Percentiles rank a stretch among this genome's conserved stretches.
phyloP scores from a whole-genome alignment of 2,888 invertebrate genomes.

The Willowsia nigromaculata region DNA sequence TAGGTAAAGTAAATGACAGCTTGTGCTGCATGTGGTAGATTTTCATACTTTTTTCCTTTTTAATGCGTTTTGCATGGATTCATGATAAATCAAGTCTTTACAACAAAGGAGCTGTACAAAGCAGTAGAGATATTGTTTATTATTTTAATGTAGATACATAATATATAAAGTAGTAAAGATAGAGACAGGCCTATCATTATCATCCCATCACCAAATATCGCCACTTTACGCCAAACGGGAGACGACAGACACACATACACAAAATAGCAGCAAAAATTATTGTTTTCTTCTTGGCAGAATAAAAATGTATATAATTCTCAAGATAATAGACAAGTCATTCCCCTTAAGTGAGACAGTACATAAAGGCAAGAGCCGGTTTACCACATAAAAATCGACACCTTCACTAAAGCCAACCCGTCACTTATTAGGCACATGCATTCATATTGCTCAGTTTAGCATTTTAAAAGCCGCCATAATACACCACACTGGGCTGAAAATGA shows the following conservation, averaged over 20 bases:
- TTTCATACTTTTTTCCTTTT: not conserved
- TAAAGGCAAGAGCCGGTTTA: constrained; percentile 65
- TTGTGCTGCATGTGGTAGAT: constrained; percentile 71
- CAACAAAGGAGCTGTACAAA: not conserved
- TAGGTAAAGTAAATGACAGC: constrained; percentile 71
- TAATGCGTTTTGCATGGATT: not conserved
- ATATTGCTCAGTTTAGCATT: not conserved
- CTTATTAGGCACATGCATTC: not conserved
- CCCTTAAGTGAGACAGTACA: constrained; percentile 67
- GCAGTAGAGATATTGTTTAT: not conserved
- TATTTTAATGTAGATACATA: constrained; percentile 13
- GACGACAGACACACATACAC: constrained; percentile 24
- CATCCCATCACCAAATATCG: not conserved
- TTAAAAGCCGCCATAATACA: not conserved
- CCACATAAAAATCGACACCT: constrained; percentile 70
- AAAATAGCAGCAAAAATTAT: not conserved
- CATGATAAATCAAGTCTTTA: constrained; percentile 7
- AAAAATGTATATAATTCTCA: not conserved
- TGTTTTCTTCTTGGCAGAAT: constrained; percentile 14
- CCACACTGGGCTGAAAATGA: constrained; percentile 13
- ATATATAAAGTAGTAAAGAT: constrained; percentile 1
- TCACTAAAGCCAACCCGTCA: not conserved
- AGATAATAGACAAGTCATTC: constrained; percentile 72
- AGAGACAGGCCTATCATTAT: not conserved
- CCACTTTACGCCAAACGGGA: constrained; percentile 19